Conservation (phyloP, 2,797 vertebrate genomes). For the Lutjanus campechanus region DNA sequence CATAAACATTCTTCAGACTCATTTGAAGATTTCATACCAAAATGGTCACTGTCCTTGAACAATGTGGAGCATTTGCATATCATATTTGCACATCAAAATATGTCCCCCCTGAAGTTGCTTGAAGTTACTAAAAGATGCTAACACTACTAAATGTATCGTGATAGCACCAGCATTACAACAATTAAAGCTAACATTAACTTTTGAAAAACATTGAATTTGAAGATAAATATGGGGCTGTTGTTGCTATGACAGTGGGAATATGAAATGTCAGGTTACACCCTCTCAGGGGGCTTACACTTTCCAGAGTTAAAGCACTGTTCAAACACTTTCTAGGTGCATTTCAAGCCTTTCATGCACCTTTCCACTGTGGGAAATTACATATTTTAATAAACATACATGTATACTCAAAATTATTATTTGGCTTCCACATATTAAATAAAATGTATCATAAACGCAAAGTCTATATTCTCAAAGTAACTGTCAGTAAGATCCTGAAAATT, state of each 20-base stretch:
- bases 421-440: slow-evolving; percentile 1
- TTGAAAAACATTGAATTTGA: background rate
- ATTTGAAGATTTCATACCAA: background rate
- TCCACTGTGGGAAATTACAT: slow-evolving; percentile 2
- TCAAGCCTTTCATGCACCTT: background rate
- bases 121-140: background rate
- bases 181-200: background rate
- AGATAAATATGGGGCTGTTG: background rate
- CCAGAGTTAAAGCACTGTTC: background rate
- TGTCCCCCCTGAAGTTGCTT: background rate
- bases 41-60: background rate
- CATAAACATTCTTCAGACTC: background rate
- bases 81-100: background rate
- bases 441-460: background rate
- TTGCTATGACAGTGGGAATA: background rate
- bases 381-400: slow-evolving; percentile 4
- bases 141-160: background rate
- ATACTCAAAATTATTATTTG: background rate
- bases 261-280: background rate
- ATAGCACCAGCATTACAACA: background rate
- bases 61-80: slow-evolving; percentile 2
- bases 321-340: background rate
- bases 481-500: background rate
- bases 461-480: background rate
- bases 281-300: background rate